Conservation (phyloP, 2,113 vertebrate species). For the Paradisaea rubra region DNA sequence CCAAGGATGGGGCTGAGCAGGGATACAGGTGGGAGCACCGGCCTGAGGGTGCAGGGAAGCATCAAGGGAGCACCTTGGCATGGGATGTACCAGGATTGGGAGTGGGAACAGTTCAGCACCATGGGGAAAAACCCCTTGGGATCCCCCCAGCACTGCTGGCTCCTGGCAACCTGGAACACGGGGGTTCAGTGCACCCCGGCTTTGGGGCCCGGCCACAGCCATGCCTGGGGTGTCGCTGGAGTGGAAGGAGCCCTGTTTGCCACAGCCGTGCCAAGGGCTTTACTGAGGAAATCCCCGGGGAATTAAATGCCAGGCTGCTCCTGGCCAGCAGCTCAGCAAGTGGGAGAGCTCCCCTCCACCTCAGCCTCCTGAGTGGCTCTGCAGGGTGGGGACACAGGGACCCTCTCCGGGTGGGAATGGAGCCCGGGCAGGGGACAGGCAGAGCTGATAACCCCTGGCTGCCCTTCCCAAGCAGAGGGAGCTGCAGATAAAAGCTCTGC, state of each 20-base stretch:
- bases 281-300: background rate
- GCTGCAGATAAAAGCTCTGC: background rate
- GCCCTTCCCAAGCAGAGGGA: background rate
- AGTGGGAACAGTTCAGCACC: background rate
- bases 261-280: background rate
- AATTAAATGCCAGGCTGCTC: background rate
- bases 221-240: rapidly evolving
- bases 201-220: background rate
- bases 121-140: rapidly evolving
- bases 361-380: background rate
- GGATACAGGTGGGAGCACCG: background rate
- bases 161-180: rapidly evolving
- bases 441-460: background rate
- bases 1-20: background rate
- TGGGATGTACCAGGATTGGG: background rate
- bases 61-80: background rate
- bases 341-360: background rate
- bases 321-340: background rate
- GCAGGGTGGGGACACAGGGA: background rate
- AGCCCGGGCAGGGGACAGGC: background rate
- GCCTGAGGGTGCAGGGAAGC: background rate
- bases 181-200: background rate
- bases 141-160: background rate
- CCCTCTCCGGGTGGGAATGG: rapidly evolving
- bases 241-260: background rate